phyloP scores from a whole-genome alignment of 2,888 invertebrate species.

The Mamestra brassicae region DNA sequence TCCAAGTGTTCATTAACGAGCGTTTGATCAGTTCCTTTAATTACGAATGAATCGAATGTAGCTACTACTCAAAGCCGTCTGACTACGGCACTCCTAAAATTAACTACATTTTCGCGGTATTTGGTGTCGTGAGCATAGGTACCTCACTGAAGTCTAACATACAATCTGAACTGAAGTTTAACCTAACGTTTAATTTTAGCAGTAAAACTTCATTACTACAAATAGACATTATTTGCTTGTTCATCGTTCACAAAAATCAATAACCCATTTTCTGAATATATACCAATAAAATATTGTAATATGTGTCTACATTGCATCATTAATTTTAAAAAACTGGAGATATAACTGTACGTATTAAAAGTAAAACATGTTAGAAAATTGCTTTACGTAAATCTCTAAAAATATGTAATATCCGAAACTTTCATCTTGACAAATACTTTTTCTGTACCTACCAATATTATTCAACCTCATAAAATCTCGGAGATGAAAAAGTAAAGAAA shows the following conservation, averaged over 20 bases:
- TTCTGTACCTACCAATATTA: conserved; percentile 24
- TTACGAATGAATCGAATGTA: conserved; percentile 20
- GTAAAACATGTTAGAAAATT: background rate
- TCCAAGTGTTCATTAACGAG: conserved; percentile 35
- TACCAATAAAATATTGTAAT: background rate
- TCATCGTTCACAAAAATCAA: too few relatives aligned
- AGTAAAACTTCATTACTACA: too few relatives aligned
- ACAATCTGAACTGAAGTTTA: background rate
- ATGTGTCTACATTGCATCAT: background rate
- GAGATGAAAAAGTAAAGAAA: conserved; percentile 45
- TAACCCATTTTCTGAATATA: too few relatives aligned
- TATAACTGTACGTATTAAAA: background rate
- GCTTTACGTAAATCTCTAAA: background rate
- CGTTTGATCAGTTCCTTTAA: conserved; percentile 42
- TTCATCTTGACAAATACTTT: conserved; percentile 22
- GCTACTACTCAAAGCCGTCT: background rate
- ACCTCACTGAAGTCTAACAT: background rate
- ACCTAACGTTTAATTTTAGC: too few relatives aligned
- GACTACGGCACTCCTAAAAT: background rate
- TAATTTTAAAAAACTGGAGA: background rate
- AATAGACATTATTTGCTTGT: background rate
- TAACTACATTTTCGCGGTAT: conserved; percentile 7
- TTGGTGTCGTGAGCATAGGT: background rate
- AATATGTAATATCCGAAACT: conserved; percentile 18
- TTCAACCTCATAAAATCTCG: conserved; percentile 38